Base-by-base conservation (phyloP, 1,140 invertebrate genomes). In the Yoshiicerus persimilis region DNA sequence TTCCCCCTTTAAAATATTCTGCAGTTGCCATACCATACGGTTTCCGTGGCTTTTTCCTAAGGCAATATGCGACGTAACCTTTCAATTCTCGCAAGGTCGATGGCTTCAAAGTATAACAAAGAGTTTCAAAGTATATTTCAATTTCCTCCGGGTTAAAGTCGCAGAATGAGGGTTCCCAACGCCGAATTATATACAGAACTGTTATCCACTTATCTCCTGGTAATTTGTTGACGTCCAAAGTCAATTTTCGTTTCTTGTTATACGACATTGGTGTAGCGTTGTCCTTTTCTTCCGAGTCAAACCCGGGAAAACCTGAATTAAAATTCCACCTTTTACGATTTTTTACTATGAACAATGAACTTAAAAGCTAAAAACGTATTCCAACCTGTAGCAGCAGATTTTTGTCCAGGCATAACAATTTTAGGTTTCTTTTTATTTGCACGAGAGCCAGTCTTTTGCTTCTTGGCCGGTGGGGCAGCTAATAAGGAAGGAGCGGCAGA, bases 101-200 rank as follows among this genome's bases (percentile, higher is more conserved):
- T 88, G 98, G 98, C 93, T 99, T 99, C 90, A 38, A 38, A 38
- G 10, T 38, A 5, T 4, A 5, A 10, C 4, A 38, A 38, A 99
- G 93, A 5, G 98, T 99, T 94, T 99, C 99, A 93, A 99, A 99
- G 93, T 99, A 99, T 91, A 99, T 99, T 94, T 99, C 99, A 90
- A 99, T 99, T 94, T 99, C 99, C 93, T 99, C 99, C 36, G 98
- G 98, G 94, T 99, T 99, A 5, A 98, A 99, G 94, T 99, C 98
- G 92, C 98, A 95, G 90, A 99, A 94, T 88, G 98, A 98, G 87
- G 98, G 98, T 92, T 99, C 99, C 92, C 98, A 94, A 87, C 96
- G 97, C 92, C 99, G 98, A 92, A 99, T 99, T 92, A 99, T 99
- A 93, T 99, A 97, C 87, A 99, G 98, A 92, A 99, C 98, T 92